phyloP scores from a whole-genome alignment of 2,888 invertebrate genomes.

The Thymelicus lineola region DNA sequence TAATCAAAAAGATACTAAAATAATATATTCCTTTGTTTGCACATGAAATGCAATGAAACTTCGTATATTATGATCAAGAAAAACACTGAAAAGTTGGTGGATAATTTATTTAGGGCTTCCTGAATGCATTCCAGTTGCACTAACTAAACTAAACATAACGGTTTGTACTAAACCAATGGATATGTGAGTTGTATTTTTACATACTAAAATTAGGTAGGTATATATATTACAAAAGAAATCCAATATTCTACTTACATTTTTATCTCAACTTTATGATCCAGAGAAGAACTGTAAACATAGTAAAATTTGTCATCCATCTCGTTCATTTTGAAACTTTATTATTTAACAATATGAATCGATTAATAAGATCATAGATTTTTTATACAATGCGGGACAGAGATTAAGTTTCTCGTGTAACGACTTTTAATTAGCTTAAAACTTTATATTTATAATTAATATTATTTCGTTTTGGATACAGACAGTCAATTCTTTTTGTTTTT shows the following conservation, averaged over 20 bases:
- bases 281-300: slow-evolving; percentile 96
- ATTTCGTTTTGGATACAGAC: background rate
- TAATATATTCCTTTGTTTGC: no score
- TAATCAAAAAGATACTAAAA: no score
- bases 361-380: background rate
- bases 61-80: no score
- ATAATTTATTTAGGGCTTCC: no score
- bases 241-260: slow-evolving; percentile 90
- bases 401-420: background rate
- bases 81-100: no score
- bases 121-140: no score
- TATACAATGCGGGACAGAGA: background rate
- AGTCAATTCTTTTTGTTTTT: background rate
- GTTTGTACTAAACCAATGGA: no score
- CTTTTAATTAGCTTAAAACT: background rate
- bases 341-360: background rate
- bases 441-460: background rate
- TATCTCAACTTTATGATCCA: slow-evolving; percentile 94
- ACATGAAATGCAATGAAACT: no score
- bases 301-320: slow-evolving; percentile 92
- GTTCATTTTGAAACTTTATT: slow-evolving; percentile 82
- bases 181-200: background rate
- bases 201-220: background rate
- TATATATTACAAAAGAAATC: background rate
- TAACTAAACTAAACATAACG: no score